Evolutionary conservation across 2,113 vertebrate species (phyloP), one percentile per base, ranked within the genome.

Genomic region (Cyanoderma ruficeps): DNA sequence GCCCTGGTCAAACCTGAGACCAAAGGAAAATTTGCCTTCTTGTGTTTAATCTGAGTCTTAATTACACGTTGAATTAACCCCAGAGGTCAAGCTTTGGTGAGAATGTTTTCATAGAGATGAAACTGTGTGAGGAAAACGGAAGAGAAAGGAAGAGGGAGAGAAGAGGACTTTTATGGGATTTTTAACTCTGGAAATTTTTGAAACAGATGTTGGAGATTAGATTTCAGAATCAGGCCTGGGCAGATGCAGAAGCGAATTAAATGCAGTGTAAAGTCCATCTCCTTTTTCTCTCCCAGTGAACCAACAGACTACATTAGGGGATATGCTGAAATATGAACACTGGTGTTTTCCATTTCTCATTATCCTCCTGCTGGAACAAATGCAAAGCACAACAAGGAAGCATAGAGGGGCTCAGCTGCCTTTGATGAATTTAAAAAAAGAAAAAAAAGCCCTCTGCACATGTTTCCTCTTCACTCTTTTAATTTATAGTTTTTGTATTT

Each of bases 401-500:
- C 86, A 86, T 64, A 71, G 85, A 97, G 67, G 68, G 67, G 89
- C 70, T 86, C 80, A 88, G 85, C 44, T 75, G 68, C 75, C 82
- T 95, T 94, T 96, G 91, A 95, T 90, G 70, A 89, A 75, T 60
- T 6, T 41, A 61, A 63, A 67, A 53, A 59, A 65, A 63, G 12
- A 20, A 2, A 7, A 46, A 65, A 63, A 52, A 35, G 16, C 1
- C 2, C 5, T 83, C 56, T 84, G 56, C 46, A 74, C 33, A 23
- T 63, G 60, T 87, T 96, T 95, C 31, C 37, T 79, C 50, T 75
- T 93, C 39, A 50, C 77, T 76, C 15, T 57, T 89, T 82, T 55
- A 84, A 91, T 94, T 72, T 84, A 67, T 31, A 33, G 10, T 55
- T 78, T 63, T 92, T 93, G 93, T 85, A 85, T 96, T 92, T 94